These are phyloP conservation scores for Fringilla coelebs DNA, from an alignment of 2,797 vertebrate species.

Conservation along the genomic window DNA sequence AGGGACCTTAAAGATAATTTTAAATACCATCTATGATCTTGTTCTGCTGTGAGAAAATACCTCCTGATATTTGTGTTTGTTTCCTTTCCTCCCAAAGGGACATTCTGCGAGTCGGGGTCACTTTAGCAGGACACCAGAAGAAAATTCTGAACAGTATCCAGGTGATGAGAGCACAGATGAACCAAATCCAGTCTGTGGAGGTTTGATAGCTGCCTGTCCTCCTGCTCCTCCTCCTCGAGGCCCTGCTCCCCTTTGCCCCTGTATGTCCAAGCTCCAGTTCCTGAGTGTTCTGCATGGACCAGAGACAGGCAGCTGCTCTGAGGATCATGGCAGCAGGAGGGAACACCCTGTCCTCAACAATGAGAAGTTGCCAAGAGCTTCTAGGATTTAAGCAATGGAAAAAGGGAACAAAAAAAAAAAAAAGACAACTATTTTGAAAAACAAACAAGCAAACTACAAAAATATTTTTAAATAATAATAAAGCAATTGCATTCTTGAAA, in stretches of 20 bases:
- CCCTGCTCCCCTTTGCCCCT: conserved; percentile 67
- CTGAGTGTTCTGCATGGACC: conserved; percentile 44
- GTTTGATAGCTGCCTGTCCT: conserved; percentile 81
- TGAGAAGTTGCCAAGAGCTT: conserved; percentile 36
- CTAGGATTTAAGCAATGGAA: conserved; percentile 61
- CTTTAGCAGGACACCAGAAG: conserved; percentile 98
- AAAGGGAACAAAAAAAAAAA: conserved; percentile 58
- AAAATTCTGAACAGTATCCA: conserved; percentile 99
- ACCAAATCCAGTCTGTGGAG: conserved; percentile 99
- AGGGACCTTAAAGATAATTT: not conserved
- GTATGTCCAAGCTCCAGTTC: conserved; percentile 27
- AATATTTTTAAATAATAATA: conserved; percentile 71
- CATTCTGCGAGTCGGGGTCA: conserved; percentile 96
- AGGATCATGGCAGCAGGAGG: conserved; percentile 61
- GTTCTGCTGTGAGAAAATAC: not conserved
- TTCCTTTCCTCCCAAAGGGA: conserved; percentile 81
- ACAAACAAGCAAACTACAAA: not conserved
- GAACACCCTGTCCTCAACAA: conserved; percentile 25
- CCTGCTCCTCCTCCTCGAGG: conserved; percentile 60
- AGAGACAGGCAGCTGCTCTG: conserved; percentile 66
- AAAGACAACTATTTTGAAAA: conserved; percentile 50
- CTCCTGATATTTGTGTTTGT: not conserved
- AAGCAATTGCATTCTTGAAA: conserved; percentile 64
- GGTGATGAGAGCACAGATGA: conserved; percentile 99
- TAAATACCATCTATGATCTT: not conserved